These are phyloP conservation scores for Miniopterus natalensis DNA, from an alignment of 2,113 vertebrate species.

Conservation along the genomic window DNA sequence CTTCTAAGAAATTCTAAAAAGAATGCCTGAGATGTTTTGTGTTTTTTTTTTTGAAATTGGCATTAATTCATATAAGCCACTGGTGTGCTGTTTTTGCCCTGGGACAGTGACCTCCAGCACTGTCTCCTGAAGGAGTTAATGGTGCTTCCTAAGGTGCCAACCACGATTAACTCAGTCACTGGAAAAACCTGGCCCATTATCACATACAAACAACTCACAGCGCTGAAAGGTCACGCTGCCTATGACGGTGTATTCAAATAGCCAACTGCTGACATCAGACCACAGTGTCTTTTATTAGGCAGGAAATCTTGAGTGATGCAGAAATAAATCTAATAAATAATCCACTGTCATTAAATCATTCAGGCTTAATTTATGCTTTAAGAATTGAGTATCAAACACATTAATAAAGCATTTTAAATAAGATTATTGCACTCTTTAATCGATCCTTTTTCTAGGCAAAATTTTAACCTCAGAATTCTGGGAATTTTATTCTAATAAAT, in stretches of 20 bases:
- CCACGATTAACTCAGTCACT: conserved; percentile 47
- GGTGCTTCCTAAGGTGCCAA: conserved; percentile 49
- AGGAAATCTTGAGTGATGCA: conserved; percentile 73
- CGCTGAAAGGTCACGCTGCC: conserved; percentile 65
- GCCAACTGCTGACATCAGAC: conserved; percentile 67
- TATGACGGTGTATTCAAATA: conserved; percentile 56
- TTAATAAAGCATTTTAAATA: neutral
- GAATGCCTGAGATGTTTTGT: neutral
- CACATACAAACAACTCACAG: conserved; percentile 44
- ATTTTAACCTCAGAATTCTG: conserved; percentile 38
- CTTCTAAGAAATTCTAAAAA: conserved; percentile 4
- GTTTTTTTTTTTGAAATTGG: neutral
- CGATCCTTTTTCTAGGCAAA: neutral
- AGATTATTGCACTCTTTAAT: too few relatives aligned
- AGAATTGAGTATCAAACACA: conserved; percentile 15
- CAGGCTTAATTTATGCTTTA: conserved; percentile 31
- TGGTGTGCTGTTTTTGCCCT: neutral
- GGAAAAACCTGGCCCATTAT: conserved; percentile 77
- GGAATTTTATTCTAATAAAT: conserved; percentile 4
- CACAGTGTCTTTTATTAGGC: conserved; percentile 5
- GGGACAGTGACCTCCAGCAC: neutral
- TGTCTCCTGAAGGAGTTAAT: conserved; percentile 20
- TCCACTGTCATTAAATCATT: conserved; percentile 30
- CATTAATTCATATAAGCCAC: neutral
- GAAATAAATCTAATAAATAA: conserved; percentile 59